Conservation (phyloP, 1,140 invertebrate genomes). For the Bombus picipes region DNA sequence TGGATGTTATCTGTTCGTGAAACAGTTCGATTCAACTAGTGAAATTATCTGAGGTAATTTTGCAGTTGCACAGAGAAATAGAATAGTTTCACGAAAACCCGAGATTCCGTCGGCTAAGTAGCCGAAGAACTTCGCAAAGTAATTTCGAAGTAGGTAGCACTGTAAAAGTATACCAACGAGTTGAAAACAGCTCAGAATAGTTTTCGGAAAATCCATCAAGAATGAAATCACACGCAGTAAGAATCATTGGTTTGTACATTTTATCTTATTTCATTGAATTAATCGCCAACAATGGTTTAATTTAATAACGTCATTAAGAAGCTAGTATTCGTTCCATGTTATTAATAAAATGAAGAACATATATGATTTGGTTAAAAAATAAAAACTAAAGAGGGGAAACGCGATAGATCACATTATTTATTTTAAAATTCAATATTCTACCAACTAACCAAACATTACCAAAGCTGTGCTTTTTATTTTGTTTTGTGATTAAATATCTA, state of each 20-base stretch:
- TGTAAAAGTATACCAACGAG: conserved; percentile 29
- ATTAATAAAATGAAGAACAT: background rate
- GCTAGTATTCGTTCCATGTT: background rate
- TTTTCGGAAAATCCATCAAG: background rate
- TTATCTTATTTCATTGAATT: background rate
- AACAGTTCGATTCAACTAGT: background rate
- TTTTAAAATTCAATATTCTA: too few relatives aligned
- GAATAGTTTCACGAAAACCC: conserved; percentile 34
- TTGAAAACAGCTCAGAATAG: background rate
- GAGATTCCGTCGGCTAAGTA: conserved; percentile 9
- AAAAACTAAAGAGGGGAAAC: too few relatives aligned
- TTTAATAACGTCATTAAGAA: background rate
- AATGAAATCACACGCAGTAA: background rate
- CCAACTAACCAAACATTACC: too few relatives aligned
- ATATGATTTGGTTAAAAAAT: too few relatives aligned
- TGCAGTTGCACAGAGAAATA: background rate
- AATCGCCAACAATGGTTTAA: background rate
- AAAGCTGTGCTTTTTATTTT: too few relatives aligned
- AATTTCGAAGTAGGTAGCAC: background rate
- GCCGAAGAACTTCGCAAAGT: conserved; percentile 26
- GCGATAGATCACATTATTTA: too few relatives aligned
- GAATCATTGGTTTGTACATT: background rate
- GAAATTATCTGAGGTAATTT: conserved; percentile 10
- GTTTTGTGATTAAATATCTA: too few relatives aligned
- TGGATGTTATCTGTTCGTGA: background rate